Evolutionary conservation across 23 tunicate genomes (phyloP), one percentile per base, ranked within the genome.

Genomic region (Ascidia mentula): DNA sequence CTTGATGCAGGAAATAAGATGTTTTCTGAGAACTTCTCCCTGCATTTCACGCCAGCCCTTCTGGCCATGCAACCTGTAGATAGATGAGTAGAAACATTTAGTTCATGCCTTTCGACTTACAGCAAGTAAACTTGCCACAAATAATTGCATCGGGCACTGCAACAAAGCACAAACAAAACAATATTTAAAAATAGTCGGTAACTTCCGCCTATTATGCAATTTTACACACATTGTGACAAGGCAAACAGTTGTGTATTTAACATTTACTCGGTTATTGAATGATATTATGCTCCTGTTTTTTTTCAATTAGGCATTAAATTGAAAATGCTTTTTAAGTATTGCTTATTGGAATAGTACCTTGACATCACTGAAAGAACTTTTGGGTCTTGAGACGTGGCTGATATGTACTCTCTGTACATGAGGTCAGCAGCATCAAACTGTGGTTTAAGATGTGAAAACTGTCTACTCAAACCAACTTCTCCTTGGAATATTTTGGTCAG

Each of bases 41-140:
- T 93, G 98, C 60, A 93, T 35, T 60, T 93, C 93, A 20, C 98
- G 73, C 92, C 92, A 93, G 24, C 98, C 98, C 72, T 77, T 60
- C 73, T 84, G 93, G 26, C 98, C 98, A 72, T 88, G 93, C 22
- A 86, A 87, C 40, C 98, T 93, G 77, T 34, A 69, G 0, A 76
- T 18, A 33, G 37, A 73, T 12, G 53, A 9, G 53, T 42, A 42
- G n/a, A n/a, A n/a, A n/a, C n/a, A n/a, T n/a, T n/a, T n/a, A n/a
- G n/a, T n/a, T n/a, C n/a, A n/a, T n/a, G n/a, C n/a, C n/a, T n/a
- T n/a, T n/a, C n/a, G n/a, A n/a, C n/a, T n/a, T n/a, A n/a, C n/a
- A n/a, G n/a, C n/a, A n/a, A n/a, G n/a, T n/a, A n/a, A n/a, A n/a
- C n/a, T n/a, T n/a, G n/a, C n/a, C n/a, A n/a, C n/a, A n/a, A n/a